A percentile compares a stretch with the other conserved stretches of the same genome.
Conservation (phyloP, 1,140 invertebrate species). For the Zophobas morio region DNA sequence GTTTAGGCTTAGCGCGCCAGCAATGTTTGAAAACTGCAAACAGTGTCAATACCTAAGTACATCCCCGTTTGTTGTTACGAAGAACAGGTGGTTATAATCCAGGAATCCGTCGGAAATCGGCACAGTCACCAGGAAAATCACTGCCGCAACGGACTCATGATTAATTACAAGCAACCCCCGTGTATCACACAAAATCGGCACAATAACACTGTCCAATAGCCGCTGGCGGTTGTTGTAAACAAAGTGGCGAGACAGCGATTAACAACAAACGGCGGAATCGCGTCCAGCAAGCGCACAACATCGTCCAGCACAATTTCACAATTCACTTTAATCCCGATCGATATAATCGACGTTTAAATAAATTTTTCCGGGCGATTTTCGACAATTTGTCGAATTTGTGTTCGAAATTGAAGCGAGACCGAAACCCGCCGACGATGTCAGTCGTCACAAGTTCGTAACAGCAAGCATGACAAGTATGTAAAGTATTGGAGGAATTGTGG, state of each 20-base stretch:
- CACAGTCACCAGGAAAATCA: constrained; percentile 18
- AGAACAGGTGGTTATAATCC: constrained; percentile 41
- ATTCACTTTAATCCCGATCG: constrained; percentile 31
- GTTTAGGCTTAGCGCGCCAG: not conserved
- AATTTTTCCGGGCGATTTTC: not conserved
- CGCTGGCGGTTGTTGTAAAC: constrained; percentile 49
- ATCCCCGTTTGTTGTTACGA: constrained; percentile 29
- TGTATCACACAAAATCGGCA: constrained; percentile 3
- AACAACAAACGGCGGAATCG: constrained; percentile 9
- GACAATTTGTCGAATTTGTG: constrained; percentile 32
- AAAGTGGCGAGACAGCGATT: constrained; percentile 34
- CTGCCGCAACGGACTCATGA: not conserved
- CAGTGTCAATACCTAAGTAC: constrained; percentile 45
- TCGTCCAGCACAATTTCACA: constrained; percentile 30
- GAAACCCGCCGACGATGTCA: constrained; percentile 60
- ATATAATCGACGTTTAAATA: constrained; percentile 25
- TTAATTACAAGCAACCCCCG: not conserved
- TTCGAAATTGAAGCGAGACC: constrained; percentile 59
- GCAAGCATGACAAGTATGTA: constrained; percentile 84
- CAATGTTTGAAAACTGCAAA: constrained; percentile 18
- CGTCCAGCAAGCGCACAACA: constrained; percentile 41
- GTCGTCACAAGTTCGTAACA: constrained; percentile 64
- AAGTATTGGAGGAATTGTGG: constrained; percentile 84
- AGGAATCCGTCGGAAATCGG: constrained; percentile 20
- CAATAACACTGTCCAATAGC: constrained; percentile 26